Evolutionary conservation across 2,113 vertebrate species (phyloP).

Genomic region (Gorsachius goisagi): DNA sequence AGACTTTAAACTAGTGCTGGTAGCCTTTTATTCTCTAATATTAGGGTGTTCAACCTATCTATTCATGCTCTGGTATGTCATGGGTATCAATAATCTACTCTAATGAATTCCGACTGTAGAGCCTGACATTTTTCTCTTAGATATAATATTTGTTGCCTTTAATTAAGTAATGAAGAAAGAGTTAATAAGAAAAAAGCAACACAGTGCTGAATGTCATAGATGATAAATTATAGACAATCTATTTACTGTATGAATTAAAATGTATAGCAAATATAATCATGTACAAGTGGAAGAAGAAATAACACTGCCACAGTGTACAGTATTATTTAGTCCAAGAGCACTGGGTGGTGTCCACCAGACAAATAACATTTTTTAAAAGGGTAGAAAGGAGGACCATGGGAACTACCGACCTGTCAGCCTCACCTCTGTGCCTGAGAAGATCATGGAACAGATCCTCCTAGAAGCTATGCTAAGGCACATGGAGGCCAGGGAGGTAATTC

Average conservation of each 20-base stretch:
- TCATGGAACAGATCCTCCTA: too few species aligned
- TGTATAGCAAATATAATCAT: background rate
- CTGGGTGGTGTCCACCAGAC: too few species aligned
- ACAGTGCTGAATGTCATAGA: background rate
- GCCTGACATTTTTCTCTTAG: background rate
- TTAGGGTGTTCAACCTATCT: background rate
- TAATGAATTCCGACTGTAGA: background rate
- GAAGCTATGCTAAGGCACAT: too few species aligned
- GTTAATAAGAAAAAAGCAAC: background rate
- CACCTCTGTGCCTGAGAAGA: too few species aligned
- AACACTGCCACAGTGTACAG: background rate
- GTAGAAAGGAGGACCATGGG: too few species aligned
- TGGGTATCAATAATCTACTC: background rate
- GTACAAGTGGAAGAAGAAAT: background rate
- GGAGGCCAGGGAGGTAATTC: too few species aligned
- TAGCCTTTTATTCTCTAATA: background rate
- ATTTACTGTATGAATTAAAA: background rate
- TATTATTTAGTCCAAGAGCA: background rate
- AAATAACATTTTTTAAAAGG: background rate
- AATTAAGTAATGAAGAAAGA: background rate
- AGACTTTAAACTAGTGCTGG: background rate
- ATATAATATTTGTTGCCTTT: background rate
- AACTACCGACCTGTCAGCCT: too few species aligned
- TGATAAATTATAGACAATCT: background rate
- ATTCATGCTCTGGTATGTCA: background rate